phyloP scores from a whole-genome alignment of 2,113 vertebrate genomes.

The Melanocharis versteri region DNA sequence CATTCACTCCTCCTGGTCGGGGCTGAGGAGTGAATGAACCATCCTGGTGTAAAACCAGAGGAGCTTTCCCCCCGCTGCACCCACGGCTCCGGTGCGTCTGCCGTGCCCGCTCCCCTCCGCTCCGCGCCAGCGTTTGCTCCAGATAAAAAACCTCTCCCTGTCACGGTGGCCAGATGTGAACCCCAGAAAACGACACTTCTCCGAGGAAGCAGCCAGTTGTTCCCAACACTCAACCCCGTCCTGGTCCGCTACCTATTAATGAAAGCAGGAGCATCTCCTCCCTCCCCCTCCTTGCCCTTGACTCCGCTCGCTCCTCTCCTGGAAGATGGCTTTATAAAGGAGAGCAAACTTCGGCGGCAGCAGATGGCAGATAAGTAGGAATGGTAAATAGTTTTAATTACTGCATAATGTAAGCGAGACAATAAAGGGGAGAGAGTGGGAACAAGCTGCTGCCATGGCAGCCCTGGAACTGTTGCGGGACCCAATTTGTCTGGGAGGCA shows the following conservation, averaged over 20 bases:
- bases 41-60: neutral
- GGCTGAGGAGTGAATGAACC: neutral
- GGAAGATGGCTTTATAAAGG: constrained; percentile 69
- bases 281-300: neutral
- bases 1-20: neutral
- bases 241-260: constrained; percentile 32
- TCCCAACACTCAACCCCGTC: neutral
- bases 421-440: constrained; percentile 77
- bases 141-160: neutral
- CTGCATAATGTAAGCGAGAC: constrained; percentile 85
- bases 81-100: neutral
- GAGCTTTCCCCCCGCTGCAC: accelerated
- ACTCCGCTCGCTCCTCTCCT: constrained; percentile 26
- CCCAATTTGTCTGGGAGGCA: constrained; percentile 80
- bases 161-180: accelerated
- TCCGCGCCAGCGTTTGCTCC: accelerated
- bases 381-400: constrained; percentile 89
- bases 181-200: neutral
- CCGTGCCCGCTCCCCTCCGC: neutral
- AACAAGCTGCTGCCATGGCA: constrained; percentile 75
- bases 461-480: constrained; percentile 72
- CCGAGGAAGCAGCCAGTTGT: neutral
- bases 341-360: constrained; percentile 66
- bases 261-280: neutral
- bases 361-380: constrained; percentile 85